phyloP scores from a whole-genome alignment of 2,113 vertebrate genomes.

The Callipepla californica region DNA sequence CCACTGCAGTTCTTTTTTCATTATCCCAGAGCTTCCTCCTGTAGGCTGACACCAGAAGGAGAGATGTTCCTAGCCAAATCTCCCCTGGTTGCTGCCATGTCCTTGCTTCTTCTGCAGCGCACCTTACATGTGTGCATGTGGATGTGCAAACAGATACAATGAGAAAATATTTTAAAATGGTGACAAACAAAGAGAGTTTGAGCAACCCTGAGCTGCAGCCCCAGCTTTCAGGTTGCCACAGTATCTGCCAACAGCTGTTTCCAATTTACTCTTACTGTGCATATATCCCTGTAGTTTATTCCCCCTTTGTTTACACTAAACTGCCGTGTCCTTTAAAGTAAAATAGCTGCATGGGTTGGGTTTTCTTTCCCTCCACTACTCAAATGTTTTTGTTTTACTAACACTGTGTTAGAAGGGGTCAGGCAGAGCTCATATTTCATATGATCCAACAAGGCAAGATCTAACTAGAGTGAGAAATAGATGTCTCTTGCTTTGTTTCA shows the following conservation, averaged over 20 bases:
- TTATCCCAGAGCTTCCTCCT: neutral
- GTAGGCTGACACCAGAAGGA: neutral
- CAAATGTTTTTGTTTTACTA: conserved; percentile 75
- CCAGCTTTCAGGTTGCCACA: conserved; percentile 40
- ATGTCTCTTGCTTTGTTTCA: conserved; percentile 24
- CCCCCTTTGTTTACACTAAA: conserved; percentile 67
- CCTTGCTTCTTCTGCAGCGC: neutral
- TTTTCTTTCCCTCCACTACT: conserved; percentile 59
- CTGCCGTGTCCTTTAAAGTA: conserved; percentile 67
- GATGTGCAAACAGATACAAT: fast-evolving
- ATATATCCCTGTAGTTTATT: conserved; percentile 74
- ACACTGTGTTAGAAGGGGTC: conserved; percentile 69
- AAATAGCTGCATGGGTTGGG: conserved; percentile 68
- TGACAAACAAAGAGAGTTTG: conserved; percentile 42
- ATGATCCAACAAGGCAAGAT: conserved; percentile 52
- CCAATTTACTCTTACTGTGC: conserved; percentile 62
- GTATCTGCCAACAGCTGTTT: conserved; percentile 69
- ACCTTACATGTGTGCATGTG: neutral
- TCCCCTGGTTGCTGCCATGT: neutral
- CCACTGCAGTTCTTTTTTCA: neutral
- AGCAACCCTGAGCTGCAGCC: conserved; percentile 8
- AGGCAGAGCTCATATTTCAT: conserved; percentile 69
- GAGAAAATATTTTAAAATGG: neutral
- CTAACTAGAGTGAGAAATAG: conserved; percentile 33
- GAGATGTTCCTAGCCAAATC: neutral